Evolutionary conservation across 1,140 invertebrate species (phyloP).

Genomic region (Portunus trituberculatus): DNA sequence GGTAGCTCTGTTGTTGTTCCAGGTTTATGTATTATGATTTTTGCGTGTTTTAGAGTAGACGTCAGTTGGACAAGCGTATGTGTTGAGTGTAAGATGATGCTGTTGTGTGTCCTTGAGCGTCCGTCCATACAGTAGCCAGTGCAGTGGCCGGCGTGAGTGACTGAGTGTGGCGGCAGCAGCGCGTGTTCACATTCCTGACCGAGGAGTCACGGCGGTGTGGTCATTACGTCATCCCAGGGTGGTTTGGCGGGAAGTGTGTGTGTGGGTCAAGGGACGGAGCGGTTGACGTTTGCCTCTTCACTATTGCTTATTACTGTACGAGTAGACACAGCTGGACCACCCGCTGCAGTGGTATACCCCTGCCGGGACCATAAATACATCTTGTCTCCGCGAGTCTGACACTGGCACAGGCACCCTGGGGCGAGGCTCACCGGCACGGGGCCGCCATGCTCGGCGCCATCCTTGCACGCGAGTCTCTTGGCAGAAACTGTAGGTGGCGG

Average conservation of each 20-base stretch:
- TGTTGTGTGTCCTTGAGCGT: background rate
- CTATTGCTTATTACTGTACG: too few species aligned
- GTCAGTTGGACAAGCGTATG: too few species aligned
- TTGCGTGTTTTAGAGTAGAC: too few species aligned
- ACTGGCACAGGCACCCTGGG: background rate
- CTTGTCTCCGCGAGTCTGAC: too few species aligned
- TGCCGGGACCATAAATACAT: too few species aligned
- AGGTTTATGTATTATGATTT: too few species aligned
- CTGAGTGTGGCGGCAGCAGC: background rate
- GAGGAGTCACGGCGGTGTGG: constrained; percentile 12
- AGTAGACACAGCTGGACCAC: too few species aligned
- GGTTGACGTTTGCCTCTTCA: background rate
- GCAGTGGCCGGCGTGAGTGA: background rate
- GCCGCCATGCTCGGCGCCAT: background rate
- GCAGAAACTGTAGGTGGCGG: background rate
- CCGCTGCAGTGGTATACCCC: too few species aligned
- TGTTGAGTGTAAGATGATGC: too few species aligned
- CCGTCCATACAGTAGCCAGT: background rate
- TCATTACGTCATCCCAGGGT: constrained; percentile 32
- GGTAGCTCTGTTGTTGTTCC: too few species aligned
- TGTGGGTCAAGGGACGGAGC: background rate
- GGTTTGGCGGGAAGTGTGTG: background rate
- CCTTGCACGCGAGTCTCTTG: background rate
- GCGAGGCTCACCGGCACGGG: background rate
- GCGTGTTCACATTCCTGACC: background rate